Base-by-base conservation (phyloP, 2,797 vertebrate genomes). In the Poecilia velifera region DNA sequence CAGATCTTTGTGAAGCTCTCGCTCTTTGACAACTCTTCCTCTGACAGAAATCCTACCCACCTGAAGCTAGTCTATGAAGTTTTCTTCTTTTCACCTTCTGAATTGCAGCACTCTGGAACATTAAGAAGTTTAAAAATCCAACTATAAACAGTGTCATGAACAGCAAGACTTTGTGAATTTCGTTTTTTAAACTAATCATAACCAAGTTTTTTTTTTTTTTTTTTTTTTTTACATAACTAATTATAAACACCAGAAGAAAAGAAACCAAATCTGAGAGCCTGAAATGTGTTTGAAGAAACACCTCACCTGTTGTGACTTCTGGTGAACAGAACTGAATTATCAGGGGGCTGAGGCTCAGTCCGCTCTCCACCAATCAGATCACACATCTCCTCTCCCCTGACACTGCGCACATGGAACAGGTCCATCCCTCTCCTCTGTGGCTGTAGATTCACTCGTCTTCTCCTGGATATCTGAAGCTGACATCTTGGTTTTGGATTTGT, bases 351-450 rank as follows among this genome's bases (percentile, higher is more conserved):
- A 71, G 72, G 80, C 12, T 79, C 75, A 68, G 14, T 73, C 51
- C 28, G 13, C 75, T 82, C 76, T 88, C 84, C 78, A 82, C 91
- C 89, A 88, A 91, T 88, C 86, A 85, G 6, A 78, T 78, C 55
- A 45, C 41, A 28, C 12, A 3, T 28, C 1, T 28, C 64, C 1
- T 28, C 64, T 81, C 77, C 82, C 79, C 39, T 76, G 83, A 83
- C 14, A 70, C 80, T 59, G 81, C 79, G 87, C 84, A 76, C 82
- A 84, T 76, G 57, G 41, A 72, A 25, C 55, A 0, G 73, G 9
- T 18, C 55, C 77, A 31, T 79, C 76, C 7, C 55, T 87, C 71
- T 84, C 73, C 76, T 79, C 66, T 28, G 79, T 70, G 22, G 39
- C 83, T 83, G 20, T 82, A 64, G 81, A 80, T 74, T 34, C 79